phyloP scores from a whole-genome alignment of 2,113 vertebrate species.

The Podilymbus podiceps region DNA sequence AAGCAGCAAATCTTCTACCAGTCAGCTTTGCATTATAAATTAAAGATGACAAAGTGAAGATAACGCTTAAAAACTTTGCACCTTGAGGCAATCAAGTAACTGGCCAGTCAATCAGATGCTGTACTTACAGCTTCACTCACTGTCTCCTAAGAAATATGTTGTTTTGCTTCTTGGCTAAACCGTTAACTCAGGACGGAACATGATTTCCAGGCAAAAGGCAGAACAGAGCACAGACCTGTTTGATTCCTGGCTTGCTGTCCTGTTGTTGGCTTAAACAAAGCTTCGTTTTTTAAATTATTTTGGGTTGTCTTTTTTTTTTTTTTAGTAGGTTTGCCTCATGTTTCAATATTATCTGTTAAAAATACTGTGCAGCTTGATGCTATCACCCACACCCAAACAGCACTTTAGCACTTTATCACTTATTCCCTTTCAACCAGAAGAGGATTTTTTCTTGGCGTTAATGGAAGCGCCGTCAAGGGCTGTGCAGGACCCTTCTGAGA shows the following conservation, averaged over 20 bases:
- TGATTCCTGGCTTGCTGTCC: neutral
- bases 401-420: constrained; percentile 42
- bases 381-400: constrained; percentile 44
- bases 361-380: constrained; percentile 39
- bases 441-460: constrained; percentile 54
- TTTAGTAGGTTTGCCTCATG: neutral
- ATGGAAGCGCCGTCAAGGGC: constrained; percentile 24
- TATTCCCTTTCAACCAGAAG: constrained; percentile 30
- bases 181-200: neutral
- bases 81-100: neutral
- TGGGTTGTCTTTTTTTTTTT: neutral
- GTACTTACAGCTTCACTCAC: neutral
- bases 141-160: neutral
- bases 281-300: constrained; percentile 3
- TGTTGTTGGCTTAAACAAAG: neutral
- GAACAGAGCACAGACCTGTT: neutral
- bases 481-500: neutral
- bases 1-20: neutral
- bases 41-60: neutral
- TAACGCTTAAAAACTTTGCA: neutral
- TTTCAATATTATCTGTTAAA: constrained; percentile 31
- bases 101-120: neutral
- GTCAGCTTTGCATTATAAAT: neutral
- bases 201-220: constrained; percentile 4
- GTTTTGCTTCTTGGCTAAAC: neutral